phyloP scores from a whole-genome alignment of 2,113 vertebrate species.

The Myocastor coypus region DNA sequence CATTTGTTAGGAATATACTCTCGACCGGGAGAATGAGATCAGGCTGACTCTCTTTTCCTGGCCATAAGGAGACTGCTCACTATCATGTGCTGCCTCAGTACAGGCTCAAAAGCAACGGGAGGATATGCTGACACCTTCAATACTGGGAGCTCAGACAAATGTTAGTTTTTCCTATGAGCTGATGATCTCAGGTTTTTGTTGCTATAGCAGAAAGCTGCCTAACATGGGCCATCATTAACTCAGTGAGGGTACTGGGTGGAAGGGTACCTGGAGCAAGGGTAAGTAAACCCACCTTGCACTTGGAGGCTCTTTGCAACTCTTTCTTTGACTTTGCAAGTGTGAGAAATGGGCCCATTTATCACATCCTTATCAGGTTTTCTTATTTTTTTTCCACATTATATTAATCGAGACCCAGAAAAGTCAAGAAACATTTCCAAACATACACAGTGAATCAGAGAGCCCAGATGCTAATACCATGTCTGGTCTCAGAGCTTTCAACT shows the following conservation, averaged over 20 bases:
- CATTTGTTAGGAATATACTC: neutral
- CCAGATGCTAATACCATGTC: neutral
- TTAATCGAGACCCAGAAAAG: neutral
- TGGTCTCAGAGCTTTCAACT: neutral
- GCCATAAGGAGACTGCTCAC: neutral
- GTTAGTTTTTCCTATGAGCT: neutral
- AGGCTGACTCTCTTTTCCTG: neutral
- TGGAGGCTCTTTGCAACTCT: neutral
- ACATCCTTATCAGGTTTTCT: neutral
- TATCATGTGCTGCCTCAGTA: neutral
- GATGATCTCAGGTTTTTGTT: neutral
- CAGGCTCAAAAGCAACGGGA: neutral
- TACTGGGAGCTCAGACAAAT: neutral
- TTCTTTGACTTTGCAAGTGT: neutral
- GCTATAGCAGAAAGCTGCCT: neutral
- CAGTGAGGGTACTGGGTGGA: accelerated
- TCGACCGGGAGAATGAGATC: neutral
- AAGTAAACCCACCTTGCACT: accelerated
- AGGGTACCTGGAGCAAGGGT: neutral
- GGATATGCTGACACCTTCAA: neutral
- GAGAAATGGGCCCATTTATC: neutral
- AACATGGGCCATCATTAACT: neutral
- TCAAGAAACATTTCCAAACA: neutral
- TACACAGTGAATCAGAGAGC: neutral
- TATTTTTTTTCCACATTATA: neutral